Conservation (phyloP, 1,140 invertebrate genomes). For the Drosophila azteca region DNA sequence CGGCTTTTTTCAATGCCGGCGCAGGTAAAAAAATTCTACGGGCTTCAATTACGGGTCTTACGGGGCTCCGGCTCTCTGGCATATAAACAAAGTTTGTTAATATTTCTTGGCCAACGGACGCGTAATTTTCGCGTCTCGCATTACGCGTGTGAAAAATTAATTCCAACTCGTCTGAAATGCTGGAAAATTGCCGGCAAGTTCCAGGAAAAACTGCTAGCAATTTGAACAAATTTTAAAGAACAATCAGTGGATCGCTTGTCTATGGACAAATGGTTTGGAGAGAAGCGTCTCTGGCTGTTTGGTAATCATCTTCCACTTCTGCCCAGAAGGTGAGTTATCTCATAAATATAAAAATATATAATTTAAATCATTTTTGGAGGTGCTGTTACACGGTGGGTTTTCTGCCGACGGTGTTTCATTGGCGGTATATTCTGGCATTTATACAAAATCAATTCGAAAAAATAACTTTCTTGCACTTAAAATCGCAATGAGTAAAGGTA, state of each 20-base stretch:
- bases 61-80: slow-evolving; percentile 44
- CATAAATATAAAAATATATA: not conserved
- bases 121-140: slow-evolving; percentile 46
- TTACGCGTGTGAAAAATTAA: slow-evolving; percentile 50
- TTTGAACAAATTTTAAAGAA: slow-evolving; percentile 12
- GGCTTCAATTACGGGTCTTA: slow-evolving; percentile 34
- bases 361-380: too few relatives aligned
- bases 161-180: slow-evolving; percentile 23
- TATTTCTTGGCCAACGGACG: slow-evolving; percentile 62
- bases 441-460: too few relatives aligned
- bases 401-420: too few relatives aligned
- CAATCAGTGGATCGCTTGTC: slow-evolving; percentile 44
- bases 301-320: slow-evolving; percentile 92
- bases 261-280: slow-evolving; percentile 95
- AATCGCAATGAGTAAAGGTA: too few relatives aligned
- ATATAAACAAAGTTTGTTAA: slow-evolving; percentile 77
- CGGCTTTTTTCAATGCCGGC: slow-evolving; percentile 70
- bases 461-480: too few relatives aligned
- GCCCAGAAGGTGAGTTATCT: slow-evolving; percentile 88
- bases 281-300: slow-evolving; percentile 93
- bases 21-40: slow-evolving; percentile 52
- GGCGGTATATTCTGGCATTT: too few relatives aligned
- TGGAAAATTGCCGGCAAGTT: slow-evolving; percentile 10
- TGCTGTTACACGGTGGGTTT: too few relatives aligned
- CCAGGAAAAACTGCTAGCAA: not conserved